phyloP scores from a whole-genome alignment of 2,113 vertebrate species.

The Sebastes schlegelii region DNA sequence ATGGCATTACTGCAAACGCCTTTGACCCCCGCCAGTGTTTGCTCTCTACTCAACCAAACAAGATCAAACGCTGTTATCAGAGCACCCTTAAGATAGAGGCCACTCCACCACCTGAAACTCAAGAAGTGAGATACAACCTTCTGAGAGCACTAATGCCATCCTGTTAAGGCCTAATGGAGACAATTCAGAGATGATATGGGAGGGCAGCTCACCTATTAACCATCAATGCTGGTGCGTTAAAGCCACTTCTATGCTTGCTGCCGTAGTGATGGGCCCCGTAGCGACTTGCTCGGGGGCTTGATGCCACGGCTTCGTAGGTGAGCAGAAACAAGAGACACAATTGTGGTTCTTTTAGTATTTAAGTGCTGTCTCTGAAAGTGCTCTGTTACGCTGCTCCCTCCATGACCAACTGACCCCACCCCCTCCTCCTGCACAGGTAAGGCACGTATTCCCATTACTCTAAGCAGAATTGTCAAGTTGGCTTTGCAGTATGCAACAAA shows the following conservation, averaged over 20 bases:
- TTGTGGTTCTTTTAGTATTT: slow-evolving; percentile 68
- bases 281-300: slow-evolving; percentile 69
- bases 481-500: not conserved
- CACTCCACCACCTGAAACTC: slow-evolving; percentile 45
- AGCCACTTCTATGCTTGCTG: slow-evolving; percentile 8
- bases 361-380: slow-evolving; percentile 81
- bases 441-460: slow-evolving; percentile 18
- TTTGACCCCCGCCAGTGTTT: slow-evolving; percentile 61
- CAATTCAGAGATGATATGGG: slow-evolving; percentile 18
- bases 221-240: slow-evolving; percentile 5
- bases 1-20: slow-evolving; percentile 58
- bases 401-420: slow-evolving; percentile 58
- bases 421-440: slow-evolving; percentile 60
- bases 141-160: slow-evolving; percentile 9
- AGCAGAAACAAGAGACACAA: slow-evolving; percentile 75
- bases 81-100: slow-evolving; percentile 33
- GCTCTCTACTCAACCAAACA: slow-evolving; percentile 62
- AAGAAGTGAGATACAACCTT: slow-evolving; percentile 40
- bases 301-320: slow-evolving; percentile 63
- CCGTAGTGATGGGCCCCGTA: slow-evolving; percentile 52
- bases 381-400: slow-evolving; percentile 74
- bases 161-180: slow-evolving; percentile 20
- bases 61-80: slow-evolving; percentile 71
- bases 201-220: not conserved
- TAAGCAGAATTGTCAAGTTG: not conserved